Conservation (phyloP, 2,888 invertebrate genomes). For the Eilema griseolum region DNA sequence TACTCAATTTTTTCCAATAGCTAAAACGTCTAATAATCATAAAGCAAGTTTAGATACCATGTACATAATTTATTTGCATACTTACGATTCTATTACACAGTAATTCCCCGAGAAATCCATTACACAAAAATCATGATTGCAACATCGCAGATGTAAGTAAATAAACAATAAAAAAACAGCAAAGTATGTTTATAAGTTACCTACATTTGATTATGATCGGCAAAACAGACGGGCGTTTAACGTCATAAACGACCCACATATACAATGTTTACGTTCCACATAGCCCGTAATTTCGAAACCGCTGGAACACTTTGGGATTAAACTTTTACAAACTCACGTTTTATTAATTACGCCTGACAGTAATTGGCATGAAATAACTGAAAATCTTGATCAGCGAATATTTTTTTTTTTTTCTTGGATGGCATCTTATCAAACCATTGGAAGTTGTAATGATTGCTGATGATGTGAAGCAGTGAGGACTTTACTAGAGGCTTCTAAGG, state of each 20-base stretch:
- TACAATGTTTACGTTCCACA: conserved; percentile 72
- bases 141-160: conserved; percentile 36
- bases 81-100: background rate
- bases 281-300: conserved; percentile 66
- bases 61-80: background rate
- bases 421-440: too few relatives aligned
- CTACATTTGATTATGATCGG: conserved; percentile 64
- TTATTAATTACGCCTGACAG: conserved; percentile 32
- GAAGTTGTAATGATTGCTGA: too few relatives aligned
- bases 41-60: background rate
- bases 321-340: conserved; percentile 32
- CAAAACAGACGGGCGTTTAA: conserved; percentile 53
- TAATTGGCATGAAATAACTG: conserved; percentile 6
- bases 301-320: conserved; percentile 39
- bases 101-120: background rate
- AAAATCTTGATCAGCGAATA: conserved; percentile 7
- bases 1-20: too few relatives aligned
- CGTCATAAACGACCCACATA: conserved; percentile 72
- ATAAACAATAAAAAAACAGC: conserved; percentile 29
- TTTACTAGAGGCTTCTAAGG: too few relatives aligned
- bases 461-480: too few relatives aligned
- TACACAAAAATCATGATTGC: conserved; percentile 5
- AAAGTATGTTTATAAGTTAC: conserved; percentile 39
- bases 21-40: background rate
- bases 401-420: background rate